phyloP scores from a whole-genome alignment of 2,113 vertebrate species.

The Puma concolor region DNA sequence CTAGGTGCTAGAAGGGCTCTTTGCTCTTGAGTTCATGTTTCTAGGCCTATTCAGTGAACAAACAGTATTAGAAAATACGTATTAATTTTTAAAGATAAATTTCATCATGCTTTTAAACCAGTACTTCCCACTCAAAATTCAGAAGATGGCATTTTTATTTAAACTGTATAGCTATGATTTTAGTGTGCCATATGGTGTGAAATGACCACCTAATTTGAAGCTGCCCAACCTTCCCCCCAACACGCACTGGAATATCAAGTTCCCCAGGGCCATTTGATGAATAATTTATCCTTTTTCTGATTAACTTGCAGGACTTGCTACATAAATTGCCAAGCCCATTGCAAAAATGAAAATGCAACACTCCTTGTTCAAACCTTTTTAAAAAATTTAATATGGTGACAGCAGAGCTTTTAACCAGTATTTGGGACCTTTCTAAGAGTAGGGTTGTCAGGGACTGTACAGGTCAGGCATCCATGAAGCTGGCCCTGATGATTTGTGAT shows the following conservation, averaged over 20 bases:
- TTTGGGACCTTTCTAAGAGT: background rate
- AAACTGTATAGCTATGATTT: background rate
- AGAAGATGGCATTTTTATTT: background rate
- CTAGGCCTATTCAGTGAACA: background rate
- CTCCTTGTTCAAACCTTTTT: background rate
- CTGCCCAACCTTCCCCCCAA: background rate
- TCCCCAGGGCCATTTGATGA: background rate
- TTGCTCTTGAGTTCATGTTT: background rate
- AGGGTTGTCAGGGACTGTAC: background rate
- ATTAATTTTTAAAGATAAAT: conserved; percentile 25
- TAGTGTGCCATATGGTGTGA: background rate
- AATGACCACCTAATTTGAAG: background rate
- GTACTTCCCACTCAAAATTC: background rate
- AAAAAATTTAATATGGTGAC: background rate
- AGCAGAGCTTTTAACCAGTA: background rate
- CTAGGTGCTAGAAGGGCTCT: background rate
- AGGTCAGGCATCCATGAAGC: background rate
- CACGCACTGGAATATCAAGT: background rate
- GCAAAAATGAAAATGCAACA: background rate
- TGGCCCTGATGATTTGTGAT: background rate
- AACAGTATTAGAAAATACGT: background rate
- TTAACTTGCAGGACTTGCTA: background rate
- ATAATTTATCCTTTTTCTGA: conserved; percentile 10
- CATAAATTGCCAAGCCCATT: background rate
- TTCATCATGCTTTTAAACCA: background rate